Percentiles rank a stretch among this genome's conserved stretches.
These are phyloP conservation scores for Serripes groenlandicus DNA, from an alignment of 2,888 invertebrate species.

Conservation along the genomic window DNA sequence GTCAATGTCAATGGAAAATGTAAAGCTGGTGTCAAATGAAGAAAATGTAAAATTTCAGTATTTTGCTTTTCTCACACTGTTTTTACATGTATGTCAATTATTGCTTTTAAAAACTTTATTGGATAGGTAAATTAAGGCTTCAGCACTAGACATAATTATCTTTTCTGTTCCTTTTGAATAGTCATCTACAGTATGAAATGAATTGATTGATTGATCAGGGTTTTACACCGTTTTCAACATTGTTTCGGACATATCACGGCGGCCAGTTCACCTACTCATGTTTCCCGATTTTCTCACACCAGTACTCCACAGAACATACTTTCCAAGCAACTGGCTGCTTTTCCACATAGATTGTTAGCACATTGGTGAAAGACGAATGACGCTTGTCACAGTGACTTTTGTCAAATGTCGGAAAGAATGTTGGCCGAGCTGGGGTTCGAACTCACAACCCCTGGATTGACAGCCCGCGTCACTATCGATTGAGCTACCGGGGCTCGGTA, in stretches of 20 bases:
- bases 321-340: background rate
- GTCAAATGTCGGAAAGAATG: background rate
- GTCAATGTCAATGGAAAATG: no score
- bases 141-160: no score
- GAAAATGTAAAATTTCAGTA: no score
- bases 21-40: no score
- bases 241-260: background rate
- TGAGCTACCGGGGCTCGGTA: background rate
- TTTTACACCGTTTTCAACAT: background rate
- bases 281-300: background rate
- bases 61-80: no score
- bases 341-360: no score
- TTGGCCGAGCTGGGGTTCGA: background rate
- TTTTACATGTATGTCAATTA: no score
- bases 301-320: background rate
- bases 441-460: background rate
- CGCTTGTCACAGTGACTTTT: background rate
- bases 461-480: background rate
- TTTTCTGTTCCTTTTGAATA: no score
- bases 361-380: background rate
- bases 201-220: background rate
- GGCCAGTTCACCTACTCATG: background rate
- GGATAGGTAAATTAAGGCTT: no score
- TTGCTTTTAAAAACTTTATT: no score
- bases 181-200: no score